Percentiles rank a stretch among this genome's conserved stretches.
These are phyloP conservation scores for Leptopilina boulardi DNA, from an alignment of 1,140 invertebrate genomes.

Conservation along the genomic window DNA sequence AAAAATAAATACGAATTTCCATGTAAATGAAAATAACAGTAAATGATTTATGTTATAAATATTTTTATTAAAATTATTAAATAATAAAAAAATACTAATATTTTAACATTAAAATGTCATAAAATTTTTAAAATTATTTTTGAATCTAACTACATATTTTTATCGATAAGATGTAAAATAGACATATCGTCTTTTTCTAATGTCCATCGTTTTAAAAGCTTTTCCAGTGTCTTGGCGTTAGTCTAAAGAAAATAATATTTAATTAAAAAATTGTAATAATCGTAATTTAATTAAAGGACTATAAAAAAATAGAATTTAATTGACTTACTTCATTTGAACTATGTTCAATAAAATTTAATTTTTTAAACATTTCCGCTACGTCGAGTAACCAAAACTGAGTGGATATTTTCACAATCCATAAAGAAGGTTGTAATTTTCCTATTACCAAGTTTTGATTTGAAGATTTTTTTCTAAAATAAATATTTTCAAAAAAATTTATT, in stretches of 20 bases:
- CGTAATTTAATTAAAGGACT: neutral
- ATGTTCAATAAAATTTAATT: constrained; percentile 46
- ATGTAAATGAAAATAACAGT: too few species aligned
- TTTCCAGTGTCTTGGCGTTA: constrained; percentile 47
- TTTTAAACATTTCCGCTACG: constrained; percentile 48
- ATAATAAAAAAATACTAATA: too few species aligned
- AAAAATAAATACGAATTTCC: too few species aligned
- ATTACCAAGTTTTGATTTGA: constrained; percentile 44
- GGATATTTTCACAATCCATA: constrained; percentile 59
- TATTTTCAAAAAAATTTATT: constrained; percentile 24
- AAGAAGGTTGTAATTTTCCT: constrained; percentile 52
- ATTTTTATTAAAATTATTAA: too few species aligned
- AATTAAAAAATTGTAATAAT: constrained; percentile 11
- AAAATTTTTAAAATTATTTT: neutral
- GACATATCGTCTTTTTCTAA: constrained; percentile 56
- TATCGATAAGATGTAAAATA: constrained; percentile 52
- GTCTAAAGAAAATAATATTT: constrained; percentile 48
- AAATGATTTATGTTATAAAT: too few species aligned
- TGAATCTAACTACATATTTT: neutral
- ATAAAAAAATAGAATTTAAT: constrained; percentile 29
- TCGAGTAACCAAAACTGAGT: constrained; percentile 59
- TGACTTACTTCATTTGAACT: constrained; percentile 48
- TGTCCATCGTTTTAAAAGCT: constrained; percentile 57
- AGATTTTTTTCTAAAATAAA: constrained; percentile 29
- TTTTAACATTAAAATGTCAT: too few species aligned